Evolutionary conservation across 2,113 vertebrate species (phyloP), one percentile per base, ranked within the genome.

Genomic region (Parus major): DNA sequence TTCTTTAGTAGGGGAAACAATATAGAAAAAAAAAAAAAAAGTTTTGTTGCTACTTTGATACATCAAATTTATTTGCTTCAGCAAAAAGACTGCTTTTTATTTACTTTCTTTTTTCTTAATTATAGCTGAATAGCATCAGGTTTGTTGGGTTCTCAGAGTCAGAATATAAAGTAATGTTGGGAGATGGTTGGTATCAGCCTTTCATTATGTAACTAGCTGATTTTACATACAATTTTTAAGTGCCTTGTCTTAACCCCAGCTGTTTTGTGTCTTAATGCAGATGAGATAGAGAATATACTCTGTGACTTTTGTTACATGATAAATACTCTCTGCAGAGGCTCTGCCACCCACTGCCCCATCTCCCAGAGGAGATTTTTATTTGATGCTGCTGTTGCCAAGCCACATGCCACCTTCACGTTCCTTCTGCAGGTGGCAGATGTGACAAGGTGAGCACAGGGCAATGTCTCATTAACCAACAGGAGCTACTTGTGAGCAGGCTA

Each of bases 371-470:
- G 36, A 41, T 11, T 63, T 80, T 64, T 59, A 53, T 76, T 57
- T 69, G 28, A 35, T 1, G 7, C 19, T 68, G 35, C 31, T 65
- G 47, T 29, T 92, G 44, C 61, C 42, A 12, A n/a, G n/a, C 14
- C 50, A n/a, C 31, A 2, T 0, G 1, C 21, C 53, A 49, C n/a
- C 23, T 49, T 82, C 79, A 29, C 2, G 1, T 55, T 42, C 27
- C 44, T 35, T 50, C 65, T 46, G 46, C 0, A 0, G 25, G 3
- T 0, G 0, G n/a, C 9, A 22, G 60, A 70, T 42, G 7, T 13
- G 47, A 44, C 55, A n/a, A 53, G 36, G 41, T 4, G 1, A 80
- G 41, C 49, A 8, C 15, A 9, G 1, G 1, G 19, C 6, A 56
- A 42, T 3, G 13, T 39, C 4, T 0, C 9, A n/a, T 20, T 35